Base-by-base conservation (phyloP, 2,797 vertebrate genomes). In the Chanos chanos region DNA sequence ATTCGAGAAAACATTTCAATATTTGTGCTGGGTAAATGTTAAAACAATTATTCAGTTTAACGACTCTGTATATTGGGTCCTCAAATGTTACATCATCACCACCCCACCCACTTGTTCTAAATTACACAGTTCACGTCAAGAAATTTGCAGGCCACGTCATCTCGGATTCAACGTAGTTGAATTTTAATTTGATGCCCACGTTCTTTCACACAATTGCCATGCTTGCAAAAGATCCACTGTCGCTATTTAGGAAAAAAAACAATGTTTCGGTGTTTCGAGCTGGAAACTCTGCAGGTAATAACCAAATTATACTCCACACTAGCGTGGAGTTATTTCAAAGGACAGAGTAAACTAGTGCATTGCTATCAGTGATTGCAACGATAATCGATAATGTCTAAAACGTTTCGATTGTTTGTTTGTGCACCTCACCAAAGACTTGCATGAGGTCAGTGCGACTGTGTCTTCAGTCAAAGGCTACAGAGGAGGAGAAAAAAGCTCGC, bases 21-120 rank as follows among this genome's bases (percentile, higher is more conserved):
- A 16, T 83, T 91, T 5, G 68, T 90, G 67, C 84, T 91, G 0
- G 89, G 89, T 90, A 54, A 68, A 69, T 64, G 13, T 12, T 6
- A 41, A 3, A 15, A 9, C 22, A 43, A 50, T 34, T n/a, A 4
- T 34, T 7, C 7, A 33, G 6, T 21, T 16, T 16, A 19, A 12
- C 7, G 13, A 8, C 22, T 3, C 10, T 33, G 3, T 31, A 33
- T 9, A 1, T 36, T 6, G 8, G 1, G 1, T 2, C 4, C 1
- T n/a, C n/a, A n/a, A n/a, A n/a, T n/a, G n/a, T n/a, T n/a, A n/a
- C n/a, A n/a, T n/a, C n/a, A n/a, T n/a, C n/a, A n/a, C n/a, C n/a
- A n/a, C n/a, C n/a, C n/a, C n/a, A n/a, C n/a, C n/a, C n/a, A n/a
- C n/a, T n/a, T n/a, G n/a, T n/a, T n/a, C n/a, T n/a, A n/a, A n/a